Base-by-base conservation (phyloP, 1,140 invertebrate genomes). In the Drosophila nannoptera region DNA sequence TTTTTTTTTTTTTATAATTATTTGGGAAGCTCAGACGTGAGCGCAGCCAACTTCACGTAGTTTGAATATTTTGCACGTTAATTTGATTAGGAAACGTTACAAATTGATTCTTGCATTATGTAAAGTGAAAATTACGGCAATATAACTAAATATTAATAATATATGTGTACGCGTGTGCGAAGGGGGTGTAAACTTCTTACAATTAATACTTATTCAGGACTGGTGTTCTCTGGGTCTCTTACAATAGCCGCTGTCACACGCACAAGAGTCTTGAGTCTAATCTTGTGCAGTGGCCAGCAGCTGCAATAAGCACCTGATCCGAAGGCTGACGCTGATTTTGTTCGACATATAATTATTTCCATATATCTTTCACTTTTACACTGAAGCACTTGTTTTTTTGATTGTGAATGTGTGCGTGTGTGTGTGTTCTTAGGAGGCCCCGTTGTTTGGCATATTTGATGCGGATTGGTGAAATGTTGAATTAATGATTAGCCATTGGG, bases 181-280 rank as follows among this genome's bases (percentile, higher is more conserved):
- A 22, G 22, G 1, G 1, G 22, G 22, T 22, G 22, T 22, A 22
- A 22, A 22, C 22, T 22, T 22, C 22, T 2, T 22, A 22, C 22
- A 43, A 14, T 43, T 14, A 43, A 14, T 16, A 43, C 7, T 16
- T 12, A 6, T 14, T n/a, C 14, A n/a, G 9, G 35, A 8, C 48
- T 42, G 49, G 81, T 36, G 89, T 76, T 77, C 77, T 90, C 90
- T 91, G 91, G 92, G 22, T 91, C 81, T 91, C 93, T 94, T 93
- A 95, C 93, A 94, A 96, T 96, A 96, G 95, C 95, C 95, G 95
- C 95, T 96, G 95, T 96, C 95, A 96, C 95, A 96, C 95, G 95
- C 95, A 96, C 95, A 96, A 96, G 95, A 96, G 95, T 96, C 93
- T 92, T 90, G 71, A 90, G 87, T 93, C 94, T 95, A 96, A 96